These are phyloP conservation scores for Hoplodrina ambigua DNA, from an alignment of 2,888 invertebrate genomes.

Conservation along the genomic window DNA sequence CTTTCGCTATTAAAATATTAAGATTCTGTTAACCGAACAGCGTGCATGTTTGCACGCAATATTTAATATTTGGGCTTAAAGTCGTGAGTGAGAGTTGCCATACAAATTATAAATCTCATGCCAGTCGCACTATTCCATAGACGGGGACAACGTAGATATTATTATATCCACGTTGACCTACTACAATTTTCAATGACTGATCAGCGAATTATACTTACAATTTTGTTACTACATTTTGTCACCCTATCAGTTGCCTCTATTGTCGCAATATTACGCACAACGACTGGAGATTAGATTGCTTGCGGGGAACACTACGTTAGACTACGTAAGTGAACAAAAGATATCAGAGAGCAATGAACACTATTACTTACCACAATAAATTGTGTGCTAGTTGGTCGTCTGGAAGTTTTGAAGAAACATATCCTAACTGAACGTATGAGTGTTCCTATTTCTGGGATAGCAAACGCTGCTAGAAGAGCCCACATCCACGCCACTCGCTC, in stretches of 20 bases:
- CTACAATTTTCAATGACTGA: neutral
- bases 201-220: neutral
- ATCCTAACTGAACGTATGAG: conserved; percentile 96
- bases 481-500: conserved; percentile 98
- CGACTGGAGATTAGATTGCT: neutral
- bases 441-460: conserved; percentile 96
- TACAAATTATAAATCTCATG: conserved; percentile 14
- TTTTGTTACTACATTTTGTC: no score
- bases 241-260: neutral
- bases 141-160: neutral
- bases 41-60: conserved; percentile 15
- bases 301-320: no score
- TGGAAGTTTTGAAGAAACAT: conserved; percentile 97
- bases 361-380: conserved; percentile 85
- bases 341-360: neutral
- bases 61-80: conserved; percentile 18
- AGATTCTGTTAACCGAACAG: conserved; percentile 1
- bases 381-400: conserved; percentile 92
- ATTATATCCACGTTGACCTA: neutral
- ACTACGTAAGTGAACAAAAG: neutral
- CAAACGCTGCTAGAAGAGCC: conserved; percentile 96
- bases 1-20: conserved; percentile 13
- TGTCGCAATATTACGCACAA: neutral
- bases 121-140: neutral
- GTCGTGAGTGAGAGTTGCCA: conserved; percentile 17